Evolutionary conservation across 2,113 vertebrate genomes (phyloP), one percentile per base, ranked within the genome.

Genomic region (Pontoporia blainvillei): DNA sequence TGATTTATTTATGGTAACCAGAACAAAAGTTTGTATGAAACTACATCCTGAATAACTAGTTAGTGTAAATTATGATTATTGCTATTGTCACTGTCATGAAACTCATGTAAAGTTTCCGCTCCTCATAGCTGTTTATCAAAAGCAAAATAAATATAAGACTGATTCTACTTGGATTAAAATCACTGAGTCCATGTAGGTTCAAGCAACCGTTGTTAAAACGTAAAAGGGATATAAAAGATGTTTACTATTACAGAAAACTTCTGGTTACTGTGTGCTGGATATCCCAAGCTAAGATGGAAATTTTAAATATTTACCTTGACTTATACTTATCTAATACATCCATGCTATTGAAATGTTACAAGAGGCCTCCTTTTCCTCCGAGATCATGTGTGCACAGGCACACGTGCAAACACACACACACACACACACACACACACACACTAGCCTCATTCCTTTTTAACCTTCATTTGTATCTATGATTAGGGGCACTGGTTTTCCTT

Each of bases 131-230:
- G 10, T 54, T 93, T 91, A 93, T 90, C 82, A 82, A 59, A 93
- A 95, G 34, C 64, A 95, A 93, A 93, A 87, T 91, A 93, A 95
- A 91, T 76, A 44, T 36, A 54, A 64, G 29, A 54, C 41, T 62
- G 39, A 36, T 52, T 54, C 75, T 90, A 64, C 59, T 87, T 34
- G 69, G 75, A 92, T 86, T 71, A 95, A 73, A 86, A 96, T 83
- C 86, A 95, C 36, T 67, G 87, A 86, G 31, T 89, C 46, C 3
- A 76, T 29, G 49, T 62, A 59, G 14, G 20, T 59, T 73, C 20
- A 86, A 81, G 49, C 49, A 88, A 96, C 79, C 46, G 12, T 62
- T 64, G n/a, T 61, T 54, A 57, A 87, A 86, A 87, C n/a, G 46
- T 87, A 62, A 82, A 95, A 95, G 61, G 11, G 67, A 64, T 61